phyloP scores from a whole-genome alignment of 2,113 vertebrate genomes.

The Acanthisitta chloris region DNA sequence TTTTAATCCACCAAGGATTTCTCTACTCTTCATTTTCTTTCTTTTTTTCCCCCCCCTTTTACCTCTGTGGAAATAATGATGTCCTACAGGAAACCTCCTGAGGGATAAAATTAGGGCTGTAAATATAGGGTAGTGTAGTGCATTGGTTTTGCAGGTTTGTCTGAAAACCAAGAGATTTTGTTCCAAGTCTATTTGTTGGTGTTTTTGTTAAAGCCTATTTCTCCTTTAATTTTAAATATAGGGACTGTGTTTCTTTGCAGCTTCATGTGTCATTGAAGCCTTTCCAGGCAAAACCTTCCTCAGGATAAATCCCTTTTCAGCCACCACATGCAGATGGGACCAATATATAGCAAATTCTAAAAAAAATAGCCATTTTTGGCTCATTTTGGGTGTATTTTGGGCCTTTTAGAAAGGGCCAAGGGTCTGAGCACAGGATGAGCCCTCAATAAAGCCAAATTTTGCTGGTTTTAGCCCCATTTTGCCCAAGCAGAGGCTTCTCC shows the following conservation, averaged over 20 bases:
- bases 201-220: not conserved
- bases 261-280: not conserved
- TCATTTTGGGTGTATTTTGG: not conserved
- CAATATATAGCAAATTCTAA: not conserved
- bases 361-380: not conserved
- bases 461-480: not conserved
- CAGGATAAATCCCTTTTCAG: not conserved
- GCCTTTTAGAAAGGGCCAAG: not conserved
- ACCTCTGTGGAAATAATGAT: slow-evolving; percentile 10
- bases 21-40: not conserved
- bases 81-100: not conserved
- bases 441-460: not conserved
- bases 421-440: not conserved
- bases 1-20: accelerated
- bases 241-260: not conserved
- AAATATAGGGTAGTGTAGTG: not conserved
- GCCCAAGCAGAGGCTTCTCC: accelerated
- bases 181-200: not conserved
- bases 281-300: not conserved
- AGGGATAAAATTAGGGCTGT: slow-evolving; percentile 25
- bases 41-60: not conserved
- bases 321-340: accelerated
- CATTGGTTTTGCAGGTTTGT: not conserved
- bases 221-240: not conserved
- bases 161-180: not conserved